Evolutionary conservation across 2,113 vertebrate genomes (phyloP).

Genomic region (Corythaeola cristata): DNA sequence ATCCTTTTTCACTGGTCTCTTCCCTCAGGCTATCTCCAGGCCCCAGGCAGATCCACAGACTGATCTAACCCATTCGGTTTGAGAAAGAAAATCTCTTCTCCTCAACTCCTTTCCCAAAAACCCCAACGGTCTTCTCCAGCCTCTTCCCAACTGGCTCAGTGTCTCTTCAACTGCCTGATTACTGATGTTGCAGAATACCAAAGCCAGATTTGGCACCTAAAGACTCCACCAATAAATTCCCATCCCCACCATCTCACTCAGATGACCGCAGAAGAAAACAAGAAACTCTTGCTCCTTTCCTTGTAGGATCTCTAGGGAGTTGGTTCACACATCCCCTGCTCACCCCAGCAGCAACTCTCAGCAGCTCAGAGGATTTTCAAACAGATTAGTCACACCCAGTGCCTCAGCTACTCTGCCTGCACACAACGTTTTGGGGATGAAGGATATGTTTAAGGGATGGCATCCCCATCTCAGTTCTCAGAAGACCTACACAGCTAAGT

Average conservation of each 20-base stretch:
- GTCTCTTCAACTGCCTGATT: background rate
- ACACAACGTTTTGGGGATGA: background rate
- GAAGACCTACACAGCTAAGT: background rate
- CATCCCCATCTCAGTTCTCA: background rate
- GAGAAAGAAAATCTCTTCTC: background rate
- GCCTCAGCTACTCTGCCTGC: background rate
- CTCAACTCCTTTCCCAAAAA: background rate
- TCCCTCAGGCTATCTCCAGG: background rate
- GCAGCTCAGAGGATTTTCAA: background rate
- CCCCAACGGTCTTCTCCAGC: accelerated
- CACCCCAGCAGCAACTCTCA: background rate
- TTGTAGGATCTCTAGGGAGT: background rate
- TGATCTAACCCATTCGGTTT: background rate
- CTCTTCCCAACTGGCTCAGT: background rate
- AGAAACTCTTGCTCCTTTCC: background rate
- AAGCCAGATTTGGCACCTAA: background rate
- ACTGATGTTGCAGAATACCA: background rate
- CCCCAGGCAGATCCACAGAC: background rate
- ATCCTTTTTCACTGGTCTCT: background rate
- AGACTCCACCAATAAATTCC: background rate
- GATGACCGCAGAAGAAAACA: background rate
- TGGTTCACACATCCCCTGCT: background rate
- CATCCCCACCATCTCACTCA: background rate
- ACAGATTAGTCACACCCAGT: background rate
- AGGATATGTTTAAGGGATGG: background rate